Percentiles rank a stretch among this genome's conserved stretches.
These are phyloP conservation scores for Cremastinae sp. DNA, from an alignment of 2,888 invertebrate genomes.

Conservation along the genomic window DNA sequence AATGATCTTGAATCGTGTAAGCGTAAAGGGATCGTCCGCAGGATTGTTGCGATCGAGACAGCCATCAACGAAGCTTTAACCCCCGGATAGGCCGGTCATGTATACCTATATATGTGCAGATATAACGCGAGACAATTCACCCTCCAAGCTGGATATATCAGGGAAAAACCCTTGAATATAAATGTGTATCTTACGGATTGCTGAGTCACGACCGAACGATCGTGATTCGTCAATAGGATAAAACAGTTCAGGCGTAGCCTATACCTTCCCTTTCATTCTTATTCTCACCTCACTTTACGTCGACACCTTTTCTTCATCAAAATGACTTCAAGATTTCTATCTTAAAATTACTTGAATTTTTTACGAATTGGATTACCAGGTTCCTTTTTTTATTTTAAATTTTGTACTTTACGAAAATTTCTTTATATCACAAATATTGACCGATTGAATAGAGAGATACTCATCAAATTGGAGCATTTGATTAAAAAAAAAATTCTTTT, in stretches of 20 bases:
- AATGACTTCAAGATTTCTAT: too few species aligned
- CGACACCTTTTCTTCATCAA: too few species aligned
- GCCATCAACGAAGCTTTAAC: slow-evolving; percentile 50
- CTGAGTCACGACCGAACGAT: slow-evolving; percentile 38
- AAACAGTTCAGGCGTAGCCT: background rate
- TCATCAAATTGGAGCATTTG: too few species aligned
- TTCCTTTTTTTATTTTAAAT: too few species aligned
- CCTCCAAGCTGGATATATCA: slow-evolving; percentile 33
- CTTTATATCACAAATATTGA: too few species aligned
- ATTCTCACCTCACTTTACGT: too few species aligned
- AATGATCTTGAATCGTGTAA: slow-evolving; percentile 47
- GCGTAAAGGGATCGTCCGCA: slow-evolving; percentile 69
- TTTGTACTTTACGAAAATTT: too few species aligned
- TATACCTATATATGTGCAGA: slow-evolving; percentile 3
- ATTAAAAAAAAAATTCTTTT: too few species aligned
- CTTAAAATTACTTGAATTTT: too few species aligned
- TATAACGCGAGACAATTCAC: slow-evolving; percentile 31
- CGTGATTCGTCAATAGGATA: slow-evolving; percentile 29
- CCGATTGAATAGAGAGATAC: too few species aligned
- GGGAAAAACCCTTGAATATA: slow-evolving; percentile 46
- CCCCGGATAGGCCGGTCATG: slow-evolving; percentile 34
- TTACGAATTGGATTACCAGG: too few species aligned
- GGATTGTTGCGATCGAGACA: slow-evolving; percentile 62
- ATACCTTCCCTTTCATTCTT: too few species aligned
- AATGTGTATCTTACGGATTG: slow-evolving; percentile 45